Base-by-base conservation (phyloP, 1,140 invertebrate genomes). In the Solen grandis region DNA sequence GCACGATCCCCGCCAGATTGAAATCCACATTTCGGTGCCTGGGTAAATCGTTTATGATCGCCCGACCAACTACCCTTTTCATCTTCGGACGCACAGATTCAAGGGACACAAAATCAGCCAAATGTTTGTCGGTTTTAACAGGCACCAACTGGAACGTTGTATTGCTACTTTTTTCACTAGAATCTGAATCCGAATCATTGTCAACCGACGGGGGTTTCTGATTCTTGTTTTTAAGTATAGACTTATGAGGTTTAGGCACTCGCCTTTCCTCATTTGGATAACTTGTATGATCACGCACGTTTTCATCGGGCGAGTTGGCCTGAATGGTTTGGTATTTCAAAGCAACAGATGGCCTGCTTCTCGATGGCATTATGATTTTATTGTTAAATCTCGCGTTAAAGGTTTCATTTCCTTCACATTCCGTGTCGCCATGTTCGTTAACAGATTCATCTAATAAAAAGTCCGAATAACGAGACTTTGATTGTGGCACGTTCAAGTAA, bases 211-310 rank as follows among this genome's bases (percentile, higher is more conserved):
- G 10, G 13, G 36, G 50, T 3, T 59, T 41, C 13, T 3, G 25
- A 66, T 35, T 16, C 38, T 46, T 41, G 29, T 63, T 76, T 76
- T 76, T 76, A 14, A 76, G 60, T 25, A 76, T 76, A 13, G 73
- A 76, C 66, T 76, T 76, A 36, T 76, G 73, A 36, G 73, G 73
- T 76, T 55, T 65, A 19, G 60, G 29, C 36, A 38, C 36, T 16
- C 16, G 60, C 35, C 25, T 55, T 16, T 36, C 38, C n/a, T 38
- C 66, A 54, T 22, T 36, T 29, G 52, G 25, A 19, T 27, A 22
- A 35, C 25, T 29, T 25, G 33, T 22, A 33, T 38, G 8, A 27
- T 13, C 10, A 38, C 8, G 19, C 10, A 5, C 2, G 4, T 0
- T 22, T 10, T 5, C 1, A 19, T 55, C 73, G 5, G n/a, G 31